A percentile compares a stretch with the other conserved stretches of the same genome.
Evolutionary conservation across 2,797 vertebrate species (phyloP).

Genomic region (Poeciliopsis turneri): DNA sequence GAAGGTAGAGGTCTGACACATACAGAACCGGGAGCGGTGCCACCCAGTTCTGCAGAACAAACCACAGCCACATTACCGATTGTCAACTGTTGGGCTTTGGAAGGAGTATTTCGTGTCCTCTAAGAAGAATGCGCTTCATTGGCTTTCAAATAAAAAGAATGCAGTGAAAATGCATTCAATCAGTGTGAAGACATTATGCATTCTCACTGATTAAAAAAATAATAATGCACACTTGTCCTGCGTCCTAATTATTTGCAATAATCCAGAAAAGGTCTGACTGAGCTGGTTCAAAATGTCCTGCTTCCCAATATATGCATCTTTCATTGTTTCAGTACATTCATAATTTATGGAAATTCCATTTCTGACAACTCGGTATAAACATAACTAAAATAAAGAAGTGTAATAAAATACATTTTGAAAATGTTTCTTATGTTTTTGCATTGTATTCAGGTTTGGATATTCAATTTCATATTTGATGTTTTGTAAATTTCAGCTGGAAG

Average conservation of each 20-base stretch:
- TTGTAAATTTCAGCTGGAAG: conserved; percentile 84
- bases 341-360: not conserved
- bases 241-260: not conserved
- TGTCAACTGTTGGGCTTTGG: no score
- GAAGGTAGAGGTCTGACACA: no score
- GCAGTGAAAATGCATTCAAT: no score
- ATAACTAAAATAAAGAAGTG: not conserved
- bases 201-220: not conserved
- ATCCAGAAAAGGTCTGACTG: not conserved
- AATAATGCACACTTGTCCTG: not conserved
- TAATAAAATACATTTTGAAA: not conserved
- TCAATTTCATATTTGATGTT: not conserved
- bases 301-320: not conserved
- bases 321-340: not conserved
- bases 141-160: no score
- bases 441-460: not conserved
- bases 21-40: no score
- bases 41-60: no score
- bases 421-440: not conserved
- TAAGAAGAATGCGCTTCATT: no score
- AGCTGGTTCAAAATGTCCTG: not conserved
- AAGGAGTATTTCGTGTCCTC: no score
- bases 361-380: not conserved
- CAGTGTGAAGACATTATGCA: no score
- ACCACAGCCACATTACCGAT: no score